Evolutionary conservation across 1,140 invertebrate species (phyloP), one percentile per base, ranked within the genome.

Genomic region (Triops cancriformis): DNA sequence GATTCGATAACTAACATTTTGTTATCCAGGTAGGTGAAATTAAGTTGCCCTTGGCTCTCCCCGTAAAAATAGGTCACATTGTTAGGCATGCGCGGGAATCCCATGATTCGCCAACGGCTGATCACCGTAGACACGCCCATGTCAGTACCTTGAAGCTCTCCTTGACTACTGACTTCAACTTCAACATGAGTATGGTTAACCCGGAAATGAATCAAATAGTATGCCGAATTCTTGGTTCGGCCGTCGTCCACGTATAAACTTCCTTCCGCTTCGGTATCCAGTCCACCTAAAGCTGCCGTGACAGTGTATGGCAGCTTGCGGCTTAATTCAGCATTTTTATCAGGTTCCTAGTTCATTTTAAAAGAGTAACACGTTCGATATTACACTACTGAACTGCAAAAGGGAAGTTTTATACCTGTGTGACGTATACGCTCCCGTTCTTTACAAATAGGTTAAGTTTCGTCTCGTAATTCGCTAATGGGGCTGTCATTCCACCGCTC

Each of bases 221-320:
- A 37, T 26, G 73, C 14, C 12, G 37, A 4, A 3, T 73, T 9
- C 3, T 73, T 45, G 73, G 1, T 43, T n/a, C 9, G 11, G n/a
- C 77, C 77, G 26, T 78, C 77, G 73, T 78, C 77, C 23, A 78
- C 77, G 77, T 78, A 78, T 12, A 78, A 72, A 31, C 43, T 26
- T 28, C 77, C 73, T 37, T 27, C 41, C 37, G 28, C 11, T 74
- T 9, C n/a, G 26, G 31, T 42, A 18, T 41, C 18, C 27, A 7
- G 27, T 26, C 18, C 41, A 23, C 23, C 72, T 10, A 78, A 78
- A 26, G 73, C 77, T 26, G 72, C 72, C n/a, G 77, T 78, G 10
- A 78, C 41, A 3, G 77, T 78, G 43, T 78, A 78, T 11, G 41
- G 7, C 23, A 27, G 26, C 5, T 23, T 45, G 23, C 77, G 37